These are phyloP conservation scores for Cavia aperea DNA, from an alignment of 2,113 vertebrate species.

Conservation along the genomic window DNA sequence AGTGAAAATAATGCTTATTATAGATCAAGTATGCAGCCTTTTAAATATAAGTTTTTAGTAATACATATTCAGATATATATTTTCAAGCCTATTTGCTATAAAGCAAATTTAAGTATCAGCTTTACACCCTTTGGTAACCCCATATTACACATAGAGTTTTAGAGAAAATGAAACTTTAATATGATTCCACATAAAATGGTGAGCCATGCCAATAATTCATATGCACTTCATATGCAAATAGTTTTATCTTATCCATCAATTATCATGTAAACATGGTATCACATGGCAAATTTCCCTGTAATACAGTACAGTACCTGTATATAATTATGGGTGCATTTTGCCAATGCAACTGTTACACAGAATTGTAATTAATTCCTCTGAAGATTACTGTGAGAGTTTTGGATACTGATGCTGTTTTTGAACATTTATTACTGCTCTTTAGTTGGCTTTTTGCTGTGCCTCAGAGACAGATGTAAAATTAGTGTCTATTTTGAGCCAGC, in stretches of 20 bases:
- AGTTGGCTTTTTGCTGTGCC: constrained; percentile 71
- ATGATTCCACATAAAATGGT: constrained; percentile 80
- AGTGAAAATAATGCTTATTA: constrained; percentile 66
- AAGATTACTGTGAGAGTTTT: constrained; percentile 75
- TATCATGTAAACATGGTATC: constrained; percentile 75
- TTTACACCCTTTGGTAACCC: constrained; percentile 73
- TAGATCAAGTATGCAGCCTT: constrained; percentile 66
- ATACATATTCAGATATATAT: constrained; percentile 59
- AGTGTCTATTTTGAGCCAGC: constrained; percentile 70
- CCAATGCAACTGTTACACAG: constrained; percentile 62
- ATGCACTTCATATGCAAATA: constrained; percentile 74
- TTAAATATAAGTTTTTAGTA: constrained; percentile 61
- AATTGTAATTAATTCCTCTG: constrained; percentile 72
- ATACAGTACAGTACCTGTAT: constrained; percentile 71
- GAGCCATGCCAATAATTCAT: constrained; percentile 77
- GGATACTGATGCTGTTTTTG: constrained; percentile 66
- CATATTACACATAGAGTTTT: constrained; percentile 74
- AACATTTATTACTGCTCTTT: constrained; percentile 71
- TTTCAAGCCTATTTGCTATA: constrained; percentile 67
- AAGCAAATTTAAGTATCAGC: constrained; percentile 74
- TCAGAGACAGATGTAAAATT: constrained; percentile 71
- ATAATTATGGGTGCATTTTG: constrained; percentile 69
- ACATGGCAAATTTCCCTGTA: constrained; percentile 69
- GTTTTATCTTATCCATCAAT: constrained; percentile 75
- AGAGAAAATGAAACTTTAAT: constrained; percentile 81